Evolutionary conservation across 2,113 vertebrate genomes (phyloP), one percentile per base, ranked within the genome.

Genomic region (Mesembrinibis cayennensis): DNA sequence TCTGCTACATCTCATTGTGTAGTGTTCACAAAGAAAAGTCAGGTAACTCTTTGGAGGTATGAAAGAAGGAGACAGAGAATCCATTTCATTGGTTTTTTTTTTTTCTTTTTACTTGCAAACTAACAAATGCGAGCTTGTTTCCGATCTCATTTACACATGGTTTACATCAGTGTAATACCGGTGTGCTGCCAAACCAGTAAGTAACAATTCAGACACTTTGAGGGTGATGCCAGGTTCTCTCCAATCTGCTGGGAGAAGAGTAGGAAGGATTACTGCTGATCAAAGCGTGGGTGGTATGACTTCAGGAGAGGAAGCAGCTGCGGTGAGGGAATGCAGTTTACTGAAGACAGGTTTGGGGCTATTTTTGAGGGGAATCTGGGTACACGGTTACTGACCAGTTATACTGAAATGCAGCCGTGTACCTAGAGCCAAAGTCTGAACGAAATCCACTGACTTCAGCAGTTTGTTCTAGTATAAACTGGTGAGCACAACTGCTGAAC

Each of bases 221-320:
- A 69, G 70, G n/a, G 36, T 30, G 47, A 52, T 91, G 73, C 77
- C 84, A 89, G 38, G 36, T 82, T 82, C 87, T 89, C 65, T 89
- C 47, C 34, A 36, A 2, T 55, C 27, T 89, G 81, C 66, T 74
- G 77, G 56, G 58, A 89, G 77, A 78, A 50, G 87, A 84, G 81
- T 94, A 81, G 91, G 89, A 94, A 79, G 81, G 74, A 47, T 49
- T 74, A 11, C 38, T 38, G 52, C 45, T 63, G 40, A 32, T 62
- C 26, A 26, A 1, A 59, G 61, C 2, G 45, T 82, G 91, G 61
- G 87, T 78, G 65, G 49, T 53, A 21, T 52, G 56, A 47, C 72
- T 81, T 72, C 14, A 76, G 55, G 80, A 95, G 29, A 92, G 91
- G 86, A 94, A 92, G 80, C 81, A 81, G 83, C 93, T 87, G 76